Base-by-base conservation (phyloP, 1,140 invertebrate species). In the Tetramorium alpestre region DNA sequence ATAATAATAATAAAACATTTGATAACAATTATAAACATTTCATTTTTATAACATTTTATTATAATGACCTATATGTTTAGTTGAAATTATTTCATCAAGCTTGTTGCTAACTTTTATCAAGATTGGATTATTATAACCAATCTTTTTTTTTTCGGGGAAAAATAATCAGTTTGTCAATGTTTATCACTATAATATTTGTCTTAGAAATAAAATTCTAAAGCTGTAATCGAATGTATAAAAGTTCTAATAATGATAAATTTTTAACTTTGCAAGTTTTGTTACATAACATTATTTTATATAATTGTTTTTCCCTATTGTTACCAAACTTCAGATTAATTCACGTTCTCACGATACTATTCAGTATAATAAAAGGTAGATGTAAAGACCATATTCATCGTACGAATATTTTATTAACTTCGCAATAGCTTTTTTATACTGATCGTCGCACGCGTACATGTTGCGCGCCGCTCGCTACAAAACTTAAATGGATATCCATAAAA, bases 401-500 rank as follows among this genome's bases (percentile, higher is more conserved):
- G 22, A 56, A 81, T 81, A 70, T 81, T 81, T 81, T 70, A 81
- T 81, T 70, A 81, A 70, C 16, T 56, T 6, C 3, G 64, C 49
- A 56, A 70, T 70, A 70, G 65, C 64, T 81, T 69, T 81, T 81
- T 81, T 81, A 81, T 58, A 81, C 78, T 81, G 78, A 70, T 81
- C 49, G 49, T 56, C 38, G 22, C 54, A 54, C 18, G 28, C 44
- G 58, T 54, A 51, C 25, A 33, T 41, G 75, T 62, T 64, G 60
- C 44, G 54, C 87, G 47, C 22, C 44, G 51, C 18, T 85, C 18
- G 67, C 60, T 62, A 64, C 44, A 47, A 89, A 90, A 90, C 89
- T 90, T 87, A 81, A 90, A 90, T 87, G 88, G 60, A 84, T 82
- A 75, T 78, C 85, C 78, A 85, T 89, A 90, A 90, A 90, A 87